Percentiles rank a stretch among this genome's conserved stretches.
Evolutionary conservation across 1,140 invertebrate genomes (phyloP).

Genomic region (Caenorhabditis remanei): DNA sequence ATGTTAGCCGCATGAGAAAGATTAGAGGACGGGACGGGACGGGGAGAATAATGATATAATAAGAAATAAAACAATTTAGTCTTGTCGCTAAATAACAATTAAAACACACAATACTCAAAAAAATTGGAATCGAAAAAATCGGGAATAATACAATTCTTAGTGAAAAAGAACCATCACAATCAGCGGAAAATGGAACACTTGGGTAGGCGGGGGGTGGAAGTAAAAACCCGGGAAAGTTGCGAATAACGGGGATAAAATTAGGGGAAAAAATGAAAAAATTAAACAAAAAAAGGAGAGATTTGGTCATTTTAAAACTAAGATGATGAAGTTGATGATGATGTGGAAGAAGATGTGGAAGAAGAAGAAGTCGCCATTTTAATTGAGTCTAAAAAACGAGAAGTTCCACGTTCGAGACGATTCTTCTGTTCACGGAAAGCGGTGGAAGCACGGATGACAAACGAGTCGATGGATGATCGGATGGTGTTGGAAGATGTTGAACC

Average conservation of each 20-base stretch:
- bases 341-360: background rate
- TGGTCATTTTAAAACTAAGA: background rate
- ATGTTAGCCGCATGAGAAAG: background rate
- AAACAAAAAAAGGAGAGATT: background rate
- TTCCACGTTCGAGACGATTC: background rate
- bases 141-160: slow-evolving; percentile 2
- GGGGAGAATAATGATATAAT: too few species aligned
- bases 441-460: background rate
- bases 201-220: background rate
- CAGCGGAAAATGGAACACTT: background rate
- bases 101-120: background rate
- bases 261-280: background rate
- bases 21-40: too few species aligned
- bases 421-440: slow-evolving; percentile 26
- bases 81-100: too few species aligned
- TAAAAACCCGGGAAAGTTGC: background rate
- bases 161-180: background rate
- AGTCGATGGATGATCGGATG: background rate
- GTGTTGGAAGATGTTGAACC: background rate
- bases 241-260: background rate
- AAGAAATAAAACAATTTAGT: too few species aligned
- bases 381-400: slow-evolving; percentile 24
- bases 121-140: background rate
- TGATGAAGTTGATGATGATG: slow-evolving; percentile 1
- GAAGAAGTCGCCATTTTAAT: slow-evolving; percentile 24